These are phyloP conservation scores for Sminthurinus aureus DNA, from an alignment of 2,888 invertebrate genomes.

Conservation along the genomic window DNA sequence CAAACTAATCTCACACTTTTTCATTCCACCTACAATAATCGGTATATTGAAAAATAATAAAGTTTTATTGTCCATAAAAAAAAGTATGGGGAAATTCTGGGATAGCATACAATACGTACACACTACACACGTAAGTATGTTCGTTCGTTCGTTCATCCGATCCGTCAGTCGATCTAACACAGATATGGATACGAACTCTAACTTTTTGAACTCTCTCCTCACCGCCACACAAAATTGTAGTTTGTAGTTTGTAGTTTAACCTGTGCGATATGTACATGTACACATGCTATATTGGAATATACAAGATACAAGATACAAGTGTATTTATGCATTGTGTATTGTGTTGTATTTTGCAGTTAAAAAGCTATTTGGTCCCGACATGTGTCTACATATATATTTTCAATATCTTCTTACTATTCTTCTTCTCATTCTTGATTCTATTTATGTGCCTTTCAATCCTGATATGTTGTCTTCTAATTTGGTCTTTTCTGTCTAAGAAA, in stretches of 20 bases:
- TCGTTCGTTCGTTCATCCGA: not conserved
- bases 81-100: constrained; percentile 40
- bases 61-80: constrained; percentile 59
- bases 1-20: constrained; percentile 45
- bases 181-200: not conserved
- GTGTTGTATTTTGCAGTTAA: not conserved
- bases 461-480: constrained; percentile 36
- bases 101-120: not conserved
- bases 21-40: constrained; percentile 52
- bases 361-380: not conserved
- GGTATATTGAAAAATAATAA: constrained; percentile 60
- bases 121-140: not conserved
- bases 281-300: too few relatives aligned
- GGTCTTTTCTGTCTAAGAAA: constrained; percentile 25
- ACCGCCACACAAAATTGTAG: too few relatives aligned
- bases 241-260: not conserved
- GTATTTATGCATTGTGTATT: too few relatives aligned
- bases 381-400: not conserved
- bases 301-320: not conserved
- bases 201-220: too few relatives aligned
- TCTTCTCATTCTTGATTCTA: not conserved
- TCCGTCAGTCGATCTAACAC: not conserved
- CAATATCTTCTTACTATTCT: not conserved
- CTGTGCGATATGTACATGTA: not conserved
- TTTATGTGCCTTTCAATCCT: constrained; percentile 24